Evolutionary conservation across 2,113 vertebrate species (phyloP), one percentile per base, ranked within the genome.

Genomic region (Oryzias woworae): DNA sequence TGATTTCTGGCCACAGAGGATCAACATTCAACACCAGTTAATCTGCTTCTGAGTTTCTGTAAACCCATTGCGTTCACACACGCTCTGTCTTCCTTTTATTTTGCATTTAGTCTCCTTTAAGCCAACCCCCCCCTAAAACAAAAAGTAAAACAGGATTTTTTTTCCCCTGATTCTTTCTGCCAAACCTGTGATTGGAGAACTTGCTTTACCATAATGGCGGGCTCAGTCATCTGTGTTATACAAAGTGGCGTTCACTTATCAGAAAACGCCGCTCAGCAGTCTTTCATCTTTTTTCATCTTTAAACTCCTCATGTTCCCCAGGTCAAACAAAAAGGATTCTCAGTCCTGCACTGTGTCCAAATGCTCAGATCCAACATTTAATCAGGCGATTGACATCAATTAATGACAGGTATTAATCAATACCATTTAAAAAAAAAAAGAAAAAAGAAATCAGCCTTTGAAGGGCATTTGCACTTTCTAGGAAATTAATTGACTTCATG

Each of bases 161-260:
- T 7, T 15, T 14, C 12, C 12, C 18, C 5, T 2, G 2, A 28
- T 8, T 3, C 14, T 53, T 22, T 47, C 14, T 31, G 15, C 13
- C 15, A 53, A 53, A 53, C 23, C 7, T 36, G 8, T 36, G 31
- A 36, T 36, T 36, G 55, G 23, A 63, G 64, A 55, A 66, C 51
- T 52, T 42, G 53, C 44, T 64, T 36, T 44, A 64, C 60, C 62
- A 68, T 44, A 48, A 66, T 23, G 58, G 53, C 54, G 53, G 52
- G 56, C 24, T 71, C 82, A 82, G 53, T 75, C 89, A 86, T 75
- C 66, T 71, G 75, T 86, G 63, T 84, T 73, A 90, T 88, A 36
- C 61, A 52, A 81, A 82, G 61, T 47, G 84, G 69, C 90, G 88
- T 85, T 88, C 83, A 86, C 88, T 91, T 86, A 92, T 73, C 84